Evolutionary conservation across 2,797 vertebrate genomes (phyloP), one percentile per base, ranked within the genome.

Genomic region (Dermochelys coriacea): DNA sequence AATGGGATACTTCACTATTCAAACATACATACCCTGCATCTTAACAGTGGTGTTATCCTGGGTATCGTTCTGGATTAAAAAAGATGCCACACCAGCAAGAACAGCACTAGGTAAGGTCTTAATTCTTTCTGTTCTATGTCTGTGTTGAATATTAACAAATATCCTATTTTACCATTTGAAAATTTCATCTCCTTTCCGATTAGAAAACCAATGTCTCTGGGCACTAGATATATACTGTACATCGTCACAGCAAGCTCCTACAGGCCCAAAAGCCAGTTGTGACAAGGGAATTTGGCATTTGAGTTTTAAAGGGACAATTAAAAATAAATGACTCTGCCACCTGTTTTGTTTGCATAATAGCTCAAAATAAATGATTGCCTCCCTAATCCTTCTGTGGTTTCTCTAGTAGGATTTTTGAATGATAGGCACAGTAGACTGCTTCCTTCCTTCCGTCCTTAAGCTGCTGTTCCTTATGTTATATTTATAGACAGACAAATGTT

Each of bases 51-150:
- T 99, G 89, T 98, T 99, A 61, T 99, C 99, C 80, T 99, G 99
- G 99, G 99, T 99, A 23, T 99, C 99, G 16, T 99, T 99, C 97
- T 99, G 99, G 99, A 99, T 99, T 96, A 99, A 99, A 97, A 99
- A 99, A 96, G 99, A 99, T 79, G 99, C 99, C 82, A 99, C 99
- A 23, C 99, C 99, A 79, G 99, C 99, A 96, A 98, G 99, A 97
- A 99, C 99, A 23, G 99, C 99, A 93, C 96, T 99, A 98, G 99
- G 99, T 99, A 98, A 96, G 97, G 96, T 89, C 51, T 75, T 54
- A 81, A 88, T 68, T 51, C 5, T 31, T 89, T 59, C 86, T 41
- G 27, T 29, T 12, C 31, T 12, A 11, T 85, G 34, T 92, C 83
- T 31, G 3, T 88, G 6, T 50, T 57, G n/a, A 71, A 71, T 71